Base-by-base conservation (phyloP, 2,113 vertebrate species). In the Anguilla japonica region DNA sequence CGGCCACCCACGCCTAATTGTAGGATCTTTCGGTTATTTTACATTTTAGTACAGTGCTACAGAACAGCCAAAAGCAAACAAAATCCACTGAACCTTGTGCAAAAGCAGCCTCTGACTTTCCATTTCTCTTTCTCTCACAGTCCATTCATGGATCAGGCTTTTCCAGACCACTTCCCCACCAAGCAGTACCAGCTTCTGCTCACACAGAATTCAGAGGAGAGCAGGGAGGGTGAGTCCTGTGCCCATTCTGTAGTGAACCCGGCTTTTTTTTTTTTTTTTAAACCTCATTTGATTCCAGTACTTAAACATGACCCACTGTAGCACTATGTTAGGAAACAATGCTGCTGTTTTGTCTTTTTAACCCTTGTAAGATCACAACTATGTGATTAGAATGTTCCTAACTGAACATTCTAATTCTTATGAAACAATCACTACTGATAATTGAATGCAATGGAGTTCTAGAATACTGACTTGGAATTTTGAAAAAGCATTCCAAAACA, bases 131-230 rank as follows among this genome's bases (percentile, higher is more conserved):
- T 85, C 91, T 95, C 81, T 91, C 96, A 88, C 93, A 99, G 98
- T 94, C 98, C 98, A 81, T 92, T 97, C 93, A 98, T 99, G 96
- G 96, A 95, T 94, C 96, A 95, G 86, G 89, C 98, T 85, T 97
- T 99, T 88, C 98, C 98, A 34, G 94, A 91, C 1, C 97, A 93
- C 79, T 93, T 98, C 83, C 97, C 98, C 87, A 98, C 96, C 94
- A 98, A 97, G 86, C 98, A 98, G 92, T 99, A 96, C 92, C 98
- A 99, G 96, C 96, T 99, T 86, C 98, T 99, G 90, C 99, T 99
- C 95, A 99, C 98, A 15, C 98, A 99, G 94, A 98, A 97, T 87
- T 94, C 97, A 0, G 98, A 97, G 90, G 98, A 99, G 89, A 93
- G 90, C 91, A 98, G 97, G 93, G 97, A 99, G 95, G 98, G 98